Conservation (phyloP, 92 coral and sea anemone genomes). For the Porites cylindrica region DNA sequence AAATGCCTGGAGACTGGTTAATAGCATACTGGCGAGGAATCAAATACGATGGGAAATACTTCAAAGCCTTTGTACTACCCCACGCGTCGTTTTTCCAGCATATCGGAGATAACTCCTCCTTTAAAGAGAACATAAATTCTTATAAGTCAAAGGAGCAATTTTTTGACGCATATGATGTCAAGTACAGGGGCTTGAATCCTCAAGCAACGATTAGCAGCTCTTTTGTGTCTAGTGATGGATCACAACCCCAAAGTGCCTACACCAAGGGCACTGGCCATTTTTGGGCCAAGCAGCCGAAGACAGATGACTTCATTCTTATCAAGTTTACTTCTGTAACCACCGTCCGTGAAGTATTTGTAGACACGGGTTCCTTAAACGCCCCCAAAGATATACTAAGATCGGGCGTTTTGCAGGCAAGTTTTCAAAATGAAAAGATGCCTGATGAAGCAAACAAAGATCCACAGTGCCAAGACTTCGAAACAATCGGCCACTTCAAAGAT, state of each 20-base stretch:
- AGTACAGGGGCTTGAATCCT: constrained; percentile 77
- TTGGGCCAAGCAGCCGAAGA: constrained; percentile 47
- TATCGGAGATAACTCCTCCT: constrained; percentile 64
- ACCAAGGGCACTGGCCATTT: constrained; percentile 72
- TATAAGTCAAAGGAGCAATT: constrained; percentile 48
- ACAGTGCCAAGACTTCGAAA: constrained; percentile 44
- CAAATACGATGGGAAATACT: background rate
- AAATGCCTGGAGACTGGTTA: constrained; percentile 90
- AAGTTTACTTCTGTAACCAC: constrained; percentile 19
- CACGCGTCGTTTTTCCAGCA: constrained; percentile 62
- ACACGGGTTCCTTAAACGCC: constrained; percentile 74
- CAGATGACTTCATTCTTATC: constrained; percentile 48
- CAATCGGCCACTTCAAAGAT: constrained; percentile 36
- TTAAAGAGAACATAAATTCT: constrained; percentile 56
- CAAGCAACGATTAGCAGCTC: constrained; percentile 58
- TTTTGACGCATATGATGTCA: constrained; percentile 69
- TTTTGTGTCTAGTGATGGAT: constrained; percentile 12
- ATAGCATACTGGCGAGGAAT: constrained; percentile 56
- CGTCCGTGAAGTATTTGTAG: constrained; percentile 62
- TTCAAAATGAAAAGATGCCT: background rate
- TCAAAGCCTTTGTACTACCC: constrained; percentile 6
- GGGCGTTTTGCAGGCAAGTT: constrained; percentile 66
- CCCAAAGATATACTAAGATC: constrained; percentile 35
- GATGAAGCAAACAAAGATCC: background rate
- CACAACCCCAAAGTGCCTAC: constrained; percentile 69